These are phyloP conservation scores for Nycteola revayana DNA, from an alignment of 2,888 invertebrate species.

Conservation along the genomic window DNA sequence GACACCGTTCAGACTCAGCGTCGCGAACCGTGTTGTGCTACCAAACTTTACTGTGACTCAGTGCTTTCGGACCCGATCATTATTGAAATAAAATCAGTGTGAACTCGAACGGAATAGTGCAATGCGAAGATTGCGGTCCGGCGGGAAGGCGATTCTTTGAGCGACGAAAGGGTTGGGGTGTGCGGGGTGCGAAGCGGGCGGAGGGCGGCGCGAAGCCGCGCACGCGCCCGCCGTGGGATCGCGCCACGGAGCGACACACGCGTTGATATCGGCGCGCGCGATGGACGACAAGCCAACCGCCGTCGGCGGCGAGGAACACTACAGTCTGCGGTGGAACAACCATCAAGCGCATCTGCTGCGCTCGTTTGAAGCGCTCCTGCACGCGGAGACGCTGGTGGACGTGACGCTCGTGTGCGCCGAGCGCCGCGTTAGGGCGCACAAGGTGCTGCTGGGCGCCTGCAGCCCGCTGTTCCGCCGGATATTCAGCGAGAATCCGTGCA, in stretches of 20 bases:
- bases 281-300: constrained; percentile 76
- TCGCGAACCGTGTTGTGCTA: constrained; percentile 52
- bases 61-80: constrained; percentile 39
- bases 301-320: constrained; percentile 86
- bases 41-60: constrained; percentile 49
- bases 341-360: constrained; percentile 94
- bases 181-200: constrained; percentile 63
- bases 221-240: constrained; percentile 60
- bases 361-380: constrained; percentile 93
- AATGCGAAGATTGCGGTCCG: constrained; percentile 61
- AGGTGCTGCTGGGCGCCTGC: constrained; percentile 93
- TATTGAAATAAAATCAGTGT: constrained; percentile 30
- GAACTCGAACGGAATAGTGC: constrained; percentile 45
- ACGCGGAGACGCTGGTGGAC: constrained; percentile 93
- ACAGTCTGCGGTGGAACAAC: constrained; percentile 96
- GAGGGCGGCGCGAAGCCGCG: constrained; percentile 70
- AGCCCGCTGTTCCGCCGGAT: constrained; percentile 95
- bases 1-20: constrained; percentile 33
- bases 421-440: constrained; percentile 92
- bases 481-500: constrained; percentile 95
- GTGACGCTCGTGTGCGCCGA: constrained; percentile 95
- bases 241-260: constrained; percentile 54
- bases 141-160: constrained; percentile 63
- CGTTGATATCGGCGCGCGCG: constrained; percentile 60
- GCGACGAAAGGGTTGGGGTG: constrained; percentile 71